A percentile compares a stretch with the other conserved stretches of the same genome.
Evolutionary conservation across 1,140 invertebrate genomes (phyloP).

Genomic region (Scaptomyza graminum): DNA sequence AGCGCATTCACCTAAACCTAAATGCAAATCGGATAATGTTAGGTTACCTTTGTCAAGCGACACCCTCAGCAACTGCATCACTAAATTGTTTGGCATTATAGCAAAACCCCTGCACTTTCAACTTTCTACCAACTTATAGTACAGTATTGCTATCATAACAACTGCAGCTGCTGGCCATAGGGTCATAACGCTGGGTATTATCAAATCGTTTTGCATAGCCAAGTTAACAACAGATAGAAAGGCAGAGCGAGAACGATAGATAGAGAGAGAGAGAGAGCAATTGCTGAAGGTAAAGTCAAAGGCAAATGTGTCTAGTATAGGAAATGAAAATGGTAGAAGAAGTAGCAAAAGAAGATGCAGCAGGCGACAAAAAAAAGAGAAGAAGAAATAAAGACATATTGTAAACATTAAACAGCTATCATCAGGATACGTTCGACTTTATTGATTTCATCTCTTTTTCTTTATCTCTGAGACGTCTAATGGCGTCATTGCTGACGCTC

Average conservation of each 20-base stretch:
- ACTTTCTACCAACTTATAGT: constrained; percentile 13
- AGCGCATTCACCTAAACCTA: constrained; percentile 77
- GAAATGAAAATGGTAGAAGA: constrained; percentile 5
- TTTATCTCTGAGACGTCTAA: constrained; percentile 27
- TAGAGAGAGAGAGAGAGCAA: not conserved
- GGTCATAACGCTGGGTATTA: constrained; percentile 68
- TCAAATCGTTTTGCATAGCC: constrained; percentile 71
- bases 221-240: constrained; percentile 3
- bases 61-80: constrained; percentile 61
- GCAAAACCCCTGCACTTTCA: not conserved
- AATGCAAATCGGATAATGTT: constrained; percentile 80
- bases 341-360: not conserved
- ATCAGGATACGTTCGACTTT: constrained; percentile 78
- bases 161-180: constrained; percentile 56
- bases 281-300: constrained; percentile 77
- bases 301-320: constrained; percentile 47
- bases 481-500: constrained; percentile 39
- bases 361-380: constrained; percentile 26
- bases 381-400: constrained; percentile 75
- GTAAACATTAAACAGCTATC: constrained; percentile 82
- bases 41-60: constrained; percentile 70
- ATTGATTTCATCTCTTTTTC: constrained; percentile 69
- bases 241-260: not conserved
- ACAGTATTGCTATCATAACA: constrained; percentile 70
- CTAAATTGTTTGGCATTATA: constrained; percentile 80